Conservation (phyloP, 2,888 invertebrate species). For the Eustalomyia histrio region DNA sequence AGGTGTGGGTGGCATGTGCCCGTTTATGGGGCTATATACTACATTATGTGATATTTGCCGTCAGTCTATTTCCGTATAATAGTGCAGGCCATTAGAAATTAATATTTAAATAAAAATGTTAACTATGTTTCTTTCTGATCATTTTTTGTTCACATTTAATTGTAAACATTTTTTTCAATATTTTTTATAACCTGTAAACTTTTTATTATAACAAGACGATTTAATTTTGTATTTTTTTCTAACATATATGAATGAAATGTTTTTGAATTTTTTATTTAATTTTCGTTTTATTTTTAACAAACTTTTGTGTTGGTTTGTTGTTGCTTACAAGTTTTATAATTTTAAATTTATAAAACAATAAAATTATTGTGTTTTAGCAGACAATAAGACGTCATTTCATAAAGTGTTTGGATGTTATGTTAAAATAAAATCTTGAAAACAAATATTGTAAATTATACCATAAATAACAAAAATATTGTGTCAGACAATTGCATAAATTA, state of each 20-base stretch:
- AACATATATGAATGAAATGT: neutral
- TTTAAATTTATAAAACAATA: neutral
- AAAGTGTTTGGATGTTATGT: too few relatives aligned
- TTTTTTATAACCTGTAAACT: neutral
- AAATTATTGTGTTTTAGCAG: neutral
- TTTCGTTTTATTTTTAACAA: neutral
- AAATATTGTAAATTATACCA: too few relatives aligned
- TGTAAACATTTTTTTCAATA: neutral
- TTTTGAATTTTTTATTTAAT: neutral
- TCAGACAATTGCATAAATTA: too few relatives aligned
- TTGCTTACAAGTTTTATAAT: neutral
- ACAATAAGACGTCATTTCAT: neutral
- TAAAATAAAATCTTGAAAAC: too few relatives aligned
- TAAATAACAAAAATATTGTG: too few relatives aligned
- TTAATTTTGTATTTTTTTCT: neutral
- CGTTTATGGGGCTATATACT: conserved; percentile 3
- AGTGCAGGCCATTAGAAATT: neutral
- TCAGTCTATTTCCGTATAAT: conserved; percentile 11
- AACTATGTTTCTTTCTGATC: neutral
- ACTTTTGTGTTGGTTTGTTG: neutral
- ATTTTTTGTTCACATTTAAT: neutral
- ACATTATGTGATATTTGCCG: neutral
- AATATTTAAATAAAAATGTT: neutral
- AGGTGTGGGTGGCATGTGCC: conserved; percentile 26
- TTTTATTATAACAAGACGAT: neutral